These are phyloP conservation scores for Syrmaticus mikado DNA, from an alignment of 2,113 vertebrate species.

Conservation along the genomic window DNA sequence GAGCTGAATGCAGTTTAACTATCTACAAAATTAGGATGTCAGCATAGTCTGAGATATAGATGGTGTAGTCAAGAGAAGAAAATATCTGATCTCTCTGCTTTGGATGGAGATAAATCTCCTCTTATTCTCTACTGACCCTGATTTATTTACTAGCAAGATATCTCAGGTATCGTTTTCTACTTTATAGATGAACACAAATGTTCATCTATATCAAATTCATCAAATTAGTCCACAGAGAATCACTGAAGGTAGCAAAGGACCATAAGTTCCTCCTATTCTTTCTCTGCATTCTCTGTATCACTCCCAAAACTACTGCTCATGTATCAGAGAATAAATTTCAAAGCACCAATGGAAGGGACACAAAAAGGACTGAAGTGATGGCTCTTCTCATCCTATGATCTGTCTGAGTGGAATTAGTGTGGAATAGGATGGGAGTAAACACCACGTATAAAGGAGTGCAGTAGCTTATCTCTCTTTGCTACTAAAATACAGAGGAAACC, in stretches of 20 bases:
- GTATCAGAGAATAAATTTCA: neutral
- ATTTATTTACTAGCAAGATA: neutral
- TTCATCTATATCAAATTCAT: no score
- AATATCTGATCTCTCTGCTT: neutral
- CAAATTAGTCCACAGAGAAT: neutral
- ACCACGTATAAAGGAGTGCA: neutral
- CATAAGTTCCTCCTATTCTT: neutral
- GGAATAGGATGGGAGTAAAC: neutral
- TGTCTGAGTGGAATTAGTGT: neutral
- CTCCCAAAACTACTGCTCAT: neutral
- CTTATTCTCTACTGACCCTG: neutral
- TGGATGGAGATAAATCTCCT: neutral
- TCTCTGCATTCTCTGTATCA: neutral
- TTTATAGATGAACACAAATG: neutral
- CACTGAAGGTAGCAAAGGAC: neutral
- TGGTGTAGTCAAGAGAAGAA: neutral
- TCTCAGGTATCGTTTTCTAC: neutral
- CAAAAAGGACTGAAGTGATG: neutral
- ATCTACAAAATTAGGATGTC: neutral
- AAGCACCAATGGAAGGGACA: neutral
- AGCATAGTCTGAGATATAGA: neutral
- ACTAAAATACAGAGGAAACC: slow-evolving; percentile 19
- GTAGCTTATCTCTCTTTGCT: slow-evolving; percentile 35
- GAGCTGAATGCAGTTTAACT: neutral
- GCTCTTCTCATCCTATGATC: neutral